These are phyloP conservation scores for Carassius auratus DNA, from an alignment of 2,113 vertebrate species.

Conservation along the genomic window DNA sequence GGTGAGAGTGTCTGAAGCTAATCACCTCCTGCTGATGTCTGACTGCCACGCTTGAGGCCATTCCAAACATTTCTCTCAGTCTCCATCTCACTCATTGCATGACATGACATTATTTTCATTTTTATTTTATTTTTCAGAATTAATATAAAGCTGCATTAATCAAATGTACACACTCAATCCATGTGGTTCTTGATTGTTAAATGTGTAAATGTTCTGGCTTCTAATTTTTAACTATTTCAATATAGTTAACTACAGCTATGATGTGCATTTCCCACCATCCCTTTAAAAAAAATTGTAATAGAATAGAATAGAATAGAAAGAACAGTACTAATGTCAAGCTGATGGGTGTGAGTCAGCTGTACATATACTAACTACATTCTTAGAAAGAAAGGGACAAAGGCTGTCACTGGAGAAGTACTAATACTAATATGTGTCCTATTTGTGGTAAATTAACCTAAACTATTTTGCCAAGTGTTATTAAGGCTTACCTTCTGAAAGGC, in stretches of 20 bases:
- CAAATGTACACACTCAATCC: background rate
- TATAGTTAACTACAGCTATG: background rate
- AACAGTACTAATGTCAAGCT: background rate
- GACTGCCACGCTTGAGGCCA: constrained; percentile 69
- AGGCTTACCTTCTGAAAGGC: background rate
- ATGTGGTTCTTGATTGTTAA: too few species aligned
- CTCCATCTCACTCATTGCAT: background rate
- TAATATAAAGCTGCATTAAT: background rate
- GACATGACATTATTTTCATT: background rate
- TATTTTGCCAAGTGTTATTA: background rate
- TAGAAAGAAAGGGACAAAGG: background rate
- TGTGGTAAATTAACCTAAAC: background rate
- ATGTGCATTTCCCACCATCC: background rate
- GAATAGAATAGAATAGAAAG: too few species aligned
- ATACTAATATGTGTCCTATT: background rate
- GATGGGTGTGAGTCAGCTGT: background rate
- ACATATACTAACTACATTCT: constrained; percentile 38
- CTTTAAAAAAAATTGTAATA: too few species aligned
- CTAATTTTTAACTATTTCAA: background rate
- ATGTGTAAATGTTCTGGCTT: background rate
- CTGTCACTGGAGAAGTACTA: background rate
- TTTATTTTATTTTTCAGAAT: too few species aligned
- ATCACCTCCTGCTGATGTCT: constrained; percentile 69
- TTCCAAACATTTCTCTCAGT: constrained; percentile 56
- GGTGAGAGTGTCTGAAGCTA: constrained; percentile 61